Percentiles rank a stretch among this genome's conserved stretches.
These are phyloP conservation scores for Leptinotarsa lineolata DNA, from an alignment of 1,140 invertebrate genomes.

Conservation along the genomic window DNA sequence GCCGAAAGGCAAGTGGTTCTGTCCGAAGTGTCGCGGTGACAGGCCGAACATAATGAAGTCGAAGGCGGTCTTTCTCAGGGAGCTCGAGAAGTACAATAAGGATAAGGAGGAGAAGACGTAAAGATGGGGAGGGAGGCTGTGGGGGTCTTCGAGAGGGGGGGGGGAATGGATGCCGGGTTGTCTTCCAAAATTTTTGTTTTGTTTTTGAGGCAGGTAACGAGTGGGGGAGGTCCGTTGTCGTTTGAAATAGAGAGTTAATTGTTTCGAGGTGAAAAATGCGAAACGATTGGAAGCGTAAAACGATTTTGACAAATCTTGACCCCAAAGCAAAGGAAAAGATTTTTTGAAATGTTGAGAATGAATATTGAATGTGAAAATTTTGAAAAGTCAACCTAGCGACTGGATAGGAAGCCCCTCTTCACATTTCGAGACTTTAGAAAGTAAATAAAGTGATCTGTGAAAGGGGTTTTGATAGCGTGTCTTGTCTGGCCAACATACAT, in stretches of 20 bases:
- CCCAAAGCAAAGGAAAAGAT: too few relatives aligned
- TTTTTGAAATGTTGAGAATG: too few relatives aligned
- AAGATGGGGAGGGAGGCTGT: background rate
- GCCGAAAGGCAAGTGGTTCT: conserved; percentile 99
- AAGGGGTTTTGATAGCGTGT: too few relatives aligned
- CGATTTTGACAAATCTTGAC: too few relatives aligned
- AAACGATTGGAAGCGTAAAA: too few relatives aligned
- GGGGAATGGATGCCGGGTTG: background rate
- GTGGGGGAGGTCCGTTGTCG: background rate
- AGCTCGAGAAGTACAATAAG: conserved; percentile 87
- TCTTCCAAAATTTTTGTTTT: background rate
- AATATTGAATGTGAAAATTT: too few relatives aligned
- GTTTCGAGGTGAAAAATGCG: too few relatives aligned
- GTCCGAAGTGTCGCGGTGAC: conserved; percentile 92
- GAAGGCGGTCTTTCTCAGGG: conserved; percentile 86
- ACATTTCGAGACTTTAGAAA: too few relatives aligned
- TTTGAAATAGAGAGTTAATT: background rate
- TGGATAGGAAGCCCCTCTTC: too few relatives aligned
- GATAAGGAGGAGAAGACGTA: conserved; percentile 89
- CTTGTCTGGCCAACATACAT: too few relatives aligned
- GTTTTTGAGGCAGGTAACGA: background rate
- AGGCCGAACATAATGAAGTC: conserved; percentile 92
- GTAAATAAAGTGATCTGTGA: too few relatives aligned
- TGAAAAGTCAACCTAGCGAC: too few relatives aligned
- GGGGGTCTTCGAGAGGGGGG: background rate